A percentile compares a stretch with the other conserved stretches of the same genome.
phyloP scores from a whole-genome alignment of 2,113 vertebrate species.

The Jacana jacana region DNA sequence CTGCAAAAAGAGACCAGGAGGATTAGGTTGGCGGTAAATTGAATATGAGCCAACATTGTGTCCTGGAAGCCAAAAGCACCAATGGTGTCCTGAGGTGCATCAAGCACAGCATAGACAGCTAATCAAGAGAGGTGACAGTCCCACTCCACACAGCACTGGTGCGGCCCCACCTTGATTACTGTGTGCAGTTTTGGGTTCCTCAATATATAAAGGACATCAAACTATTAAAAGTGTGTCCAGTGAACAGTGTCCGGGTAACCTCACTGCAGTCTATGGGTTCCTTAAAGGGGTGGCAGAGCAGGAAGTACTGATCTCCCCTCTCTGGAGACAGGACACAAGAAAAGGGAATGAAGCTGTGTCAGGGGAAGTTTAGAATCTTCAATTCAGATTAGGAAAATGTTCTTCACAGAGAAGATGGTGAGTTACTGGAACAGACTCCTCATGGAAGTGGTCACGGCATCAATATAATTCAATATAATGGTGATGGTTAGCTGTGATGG shows the following conservation, averaged over 20 bases:
- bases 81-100: rapidly evolving
- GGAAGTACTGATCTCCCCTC: background rate
- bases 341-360: background rate
- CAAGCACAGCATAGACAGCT: too few species aligned
- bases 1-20: background rate
- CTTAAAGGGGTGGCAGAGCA: rapidly evolving
- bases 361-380: background rate
- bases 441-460: background rate
- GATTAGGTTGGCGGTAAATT: background rate
- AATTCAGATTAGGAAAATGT: background rate
- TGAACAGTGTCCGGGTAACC: background rate
- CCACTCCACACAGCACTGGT: background rate
- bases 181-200: background rate
- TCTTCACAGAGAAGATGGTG: background rate
- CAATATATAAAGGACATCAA: background rate
- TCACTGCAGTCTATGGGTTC: background rate
- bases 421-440: background rate
- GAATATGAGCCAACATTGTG: background rate
- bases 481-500: background rate
- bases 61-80: background rate
- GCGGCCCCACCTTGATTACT: rapidly evolving
- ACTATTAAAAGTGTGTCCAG: background rate
- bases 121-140: rapidly evolving
- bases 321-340: background rate
- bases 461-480: background rate